Percentiles rank a stretch among this genome's conserved stretches.
Conservation (phyloP, 2,113 vertebrate species). For the Syrrhaptes paradoxus region DNA sequence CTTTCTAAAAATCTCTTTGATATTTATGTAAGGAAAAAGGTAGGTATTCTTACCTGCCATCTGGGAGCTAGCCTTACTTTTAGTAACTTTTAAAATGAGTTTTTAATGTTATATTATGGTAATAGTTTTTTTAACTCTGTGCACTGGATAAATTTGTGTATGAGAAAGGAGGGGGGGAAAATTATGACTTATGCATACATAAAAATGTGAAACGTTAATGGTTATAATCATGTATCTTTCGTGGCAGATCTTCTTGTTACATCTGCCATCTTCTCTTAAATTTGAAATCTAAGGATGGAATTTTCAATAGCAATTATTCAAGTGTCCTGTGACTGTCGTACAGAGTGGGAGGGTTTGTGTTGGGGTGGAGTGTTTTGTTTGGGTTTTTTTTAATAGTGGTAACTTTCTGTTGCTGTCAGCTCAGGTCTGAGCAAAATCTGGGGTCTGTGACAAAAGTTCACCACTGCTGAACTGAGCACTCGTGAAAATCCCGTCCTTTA, state of each 20-base stretch:
- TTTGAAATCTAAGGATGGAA: not conserved
- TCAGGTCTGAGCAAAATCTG: not conserved
- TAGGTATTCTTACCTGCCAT: not conserved
- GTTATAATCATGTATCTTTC: not conserved
- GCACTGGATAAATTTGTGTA: not conserved
- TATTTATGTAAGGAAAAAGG: not conserved
- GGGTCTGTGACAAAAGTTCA: not conserved
- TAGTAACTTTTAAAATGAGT: not conserved
- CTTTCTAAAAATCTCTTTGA: not conserved
- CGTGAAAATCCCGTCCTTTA: not conserved
- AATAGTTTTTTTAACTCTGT: not conserved
- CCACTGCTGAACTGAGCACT: not conserved
- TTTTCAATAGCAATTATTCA: not conserved
- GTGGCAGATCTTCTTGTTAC: not conserved
- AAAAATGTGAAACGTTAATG: not conserved
- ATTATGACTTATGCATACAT: not conserved
- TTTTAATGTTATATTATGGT: not conserved
- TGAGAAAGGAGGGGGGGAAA: accelerated
- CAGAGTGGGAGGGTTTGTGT: accelerated
- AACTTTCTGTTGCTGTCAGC: not conserved
- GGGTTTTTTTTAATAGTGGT: not conserved
- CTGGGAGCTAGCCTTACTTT: not conserved
- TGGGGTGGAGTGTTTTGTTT: not conserved
- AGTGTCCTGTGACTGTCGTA: not conserved
- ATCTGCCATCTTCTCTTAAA: not conserved